Evolutionary conservation across 2,888 invertebrate species (phyloP), one percentile per base, ranked within the genome.

Genomic region (Imbricaverruca yamaguchii): DNA sequence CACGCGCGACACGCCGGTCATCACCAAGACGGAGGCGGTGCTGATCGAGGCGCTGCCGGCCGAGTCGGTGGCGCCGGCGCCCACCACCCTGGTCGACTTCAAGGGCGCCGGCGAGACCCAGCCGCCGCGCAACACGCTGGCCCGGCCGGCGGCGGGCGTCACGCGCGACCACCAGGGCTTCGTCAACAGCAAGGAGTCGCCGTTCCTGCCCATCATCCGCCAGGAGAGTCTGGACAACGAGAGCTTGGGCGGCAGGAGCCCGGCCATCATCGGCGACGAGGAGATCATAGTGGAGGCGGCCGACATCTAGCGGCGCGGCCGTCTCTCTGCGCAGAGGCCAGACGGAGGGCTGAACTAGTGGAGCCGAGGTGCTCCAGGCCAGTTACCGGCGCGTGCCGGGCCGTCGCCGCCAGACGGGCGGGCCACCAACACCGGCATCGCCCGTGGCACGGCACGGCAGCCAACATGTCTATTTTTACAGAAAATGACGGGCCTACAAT

Each of bases 141-240:
- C 15, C 59, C 59, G 59, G 12, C 12, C 15, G 3, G 9, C 18
- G 74, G 8, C 39, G 69, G 1, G 10, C 39, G 8, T 55, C 21
- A 55, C 55, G 0, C 53, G 74, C 7, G 53, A 13, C 0, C 9
- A 53, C 8, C n/a, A 8, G n/a, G 39, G 39, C 39, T 55, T 74
- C 74, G 21, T 55, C 74, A 74, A 74, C 74, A 74, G 74, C 74
- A 74, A 74, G 74, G 74, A 74, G 74, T 74, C 74, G 55, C 0
- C 74, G 18, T 18, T 74, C 55, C 74, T 74, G 10, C 11, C 18
- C 8, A 21, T 1, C 55, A 74, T 74, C 55, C 53, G 74, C 0
- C 39, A 55, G 55, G 74, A 74, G 55, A 74, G 74, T 39, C 53
- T 55, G 21, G 39, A 3, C 0, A 74, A 21, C 9, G 18, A 53